Base-by-base conservation (phyloP, 2,888 invertebrate genomes). In the Aporophyla nigra region DNA sequence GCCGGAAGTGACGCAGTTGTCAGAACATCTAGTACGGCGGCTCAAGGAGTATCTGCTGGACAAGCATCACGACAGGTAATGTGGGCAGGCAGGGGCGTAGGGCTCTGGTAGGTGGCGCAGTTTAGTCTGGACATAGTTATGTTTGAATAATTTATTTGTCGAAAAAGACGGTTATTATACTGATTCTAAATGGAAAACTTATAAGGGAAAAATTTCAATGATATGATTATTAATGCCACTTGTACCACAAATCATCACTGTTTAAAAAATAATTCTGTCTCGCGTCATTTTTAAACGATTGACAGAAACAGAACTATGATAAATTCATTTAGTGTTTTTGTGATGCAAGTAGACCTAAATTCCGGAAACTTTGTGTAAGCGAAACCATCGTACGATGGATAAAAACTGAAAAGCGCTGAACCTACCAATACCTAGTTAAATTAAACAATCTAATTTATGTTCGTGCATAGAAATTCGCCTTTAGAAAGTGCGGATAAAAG, bases 1-100 rank as follows among this genome's bases (percentile, higher is more conserved):
- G 99, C 99, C 98, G 73, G 99, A 99, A 94, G 98, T 99, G 88
- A 97, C 98, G 92, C 98, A 98, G 90, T 97, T 98, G 86, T 98
- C 98, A 33, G 98, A 98, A 85, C 98, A 98, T 89, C 97, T 98
- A 84, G 97, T 98, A 96, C 97, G 98, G 89, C 97, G 98, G 89
- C 97, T 98, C 91, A 98, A 98, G 94, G 98, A 98, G 95, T 98
- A 98, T 90, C 96, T 98, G 85, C 97, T 98, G 89, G 98, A 98
- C 92, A 97, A 97, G 93, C 98, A 97, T 83, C 93, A 92, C 90
- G 96, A 96, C 94, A 96, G 96, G 96, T 96, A 96, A 96, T 95
- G 92, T 67, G 24, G 51, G 16, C 21, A 58, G 33, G 16, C 51
- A 24, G 16, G 49, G 54, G 24, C 56, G 12, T 33, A n/a, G 75